phyloP scores from a whole-genome alignment of 1,140 invertebrate species.

The Pseudomyrmex pallidus region DNA sequence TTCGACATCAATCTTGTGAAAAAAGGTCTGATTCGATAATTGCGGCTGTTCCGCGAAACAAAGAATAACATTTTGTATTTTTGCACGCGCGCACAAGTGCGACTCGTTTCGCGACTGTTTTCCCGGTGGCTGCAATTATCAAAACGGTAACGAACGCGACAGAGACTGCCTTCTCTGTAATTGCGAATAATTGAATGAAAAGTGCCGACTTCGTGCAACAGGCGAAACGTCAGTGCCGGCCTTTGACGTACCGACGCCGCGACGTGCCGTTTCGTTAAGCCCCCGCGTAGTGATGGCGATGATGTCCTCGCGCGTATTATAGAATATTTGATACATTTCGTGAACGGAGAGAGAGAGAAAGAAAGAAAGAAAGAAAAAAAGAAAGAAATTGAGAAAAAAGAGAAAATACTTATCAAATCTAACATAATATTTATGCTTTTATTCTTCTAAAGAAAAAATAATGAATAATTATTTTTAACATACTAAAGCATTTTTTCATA shows the following conservation, averaged over 20 bases:
- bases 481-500: too few relatives aligned
- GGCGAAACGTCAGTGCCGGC: conserved; percentile 63
- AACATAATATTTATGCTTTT: background rate
- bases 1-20: background rate
- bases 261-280: conserved; percentile 44
- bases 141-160: conserved; percentile 63
- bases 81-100: background rate
- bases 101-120: conserved; percentile 59
- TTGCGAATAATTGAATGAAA: conserved; percentile 80
- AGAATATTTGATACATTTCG: background rate
- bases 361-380: background rate
- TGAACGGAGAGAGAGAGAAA: too few relatives aligned
- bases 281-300: conserved; percentile 27
- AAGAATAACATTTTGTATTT: conserved; percentile 30
- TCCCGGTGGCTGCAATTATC: conserved; percentile 63
- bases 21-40: background rate
- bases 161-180: conserved; percentile 63
- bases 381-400: too few relatives aligned
- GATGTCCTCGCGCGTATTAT: conserved; percentile 8
- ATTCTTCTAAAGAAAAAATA: too few relatives aligned
- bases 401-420: background rate
- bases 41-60: background rate
- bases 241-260: conserved; percentile 59
- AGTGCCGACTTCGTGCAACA: conserved; percentile 74
- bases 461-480: too few relatives aligned